Evolutionary conservation across 2,113 vertebrate species (phyloP), one percentile per base, ranked within the genome.

Genomic region (Strix aluco): DNA sequence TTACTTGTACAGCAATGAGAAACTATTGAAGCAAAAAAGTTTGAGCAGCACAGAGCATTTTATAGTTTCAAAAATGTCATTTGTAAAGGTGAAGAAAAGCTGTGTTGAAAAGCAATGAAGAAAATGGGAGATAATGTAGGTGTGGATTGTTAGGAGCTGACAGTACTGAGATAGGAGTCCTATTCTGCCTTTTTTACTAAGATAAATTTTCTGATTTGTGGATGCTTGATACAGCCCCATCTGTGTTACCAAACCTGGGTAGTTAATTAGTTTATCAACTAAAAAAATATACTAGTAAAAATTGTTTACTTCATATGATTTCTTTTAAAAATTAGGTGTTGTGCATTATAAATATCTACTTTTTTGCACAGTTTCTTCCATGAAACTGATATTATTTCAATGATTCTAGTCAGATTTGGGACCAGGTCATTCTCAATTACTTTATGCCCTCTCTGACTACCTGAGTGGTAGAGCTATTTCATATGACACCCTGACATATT

Each of bases 11-110:
- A 97, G 97, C 97, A 96, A 42, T 91, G 95, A 97, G 94, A 97
- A 96, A 63, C 94, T 96, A 63, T 95, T 87, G 94, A 97, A 97
- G 96, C 94, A 94, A 93, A 84, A 93, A 97, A 97, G 86, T 97
- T 95, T 86, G 96, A 95, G 88, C 86, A 94, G 87, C 81, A 93
- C 25, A 55, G 57, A 95, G 80, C 87, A 80, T 97, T 97, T 97
- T 96, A 95, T 94, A 73, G 92, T 96, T 96, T 97, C 84, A 95
- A 95, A 98, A 97, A 96, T 96, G 96, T 97, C 95, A 95, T 92
- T 97, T 93, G 44, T 96, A 97, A 97, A 98, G 96, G 93, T 97
- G 94, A 97, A 93, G 57, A 93, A 89, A 92, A 83, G 74, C 81
- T 79, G 14, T 72, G 61, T 65, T 87, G 88, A 91, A 96, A 97